Conservation (phyloP, 2,113 vertebrate species). For the Mesocricetus auratus region DNA sequence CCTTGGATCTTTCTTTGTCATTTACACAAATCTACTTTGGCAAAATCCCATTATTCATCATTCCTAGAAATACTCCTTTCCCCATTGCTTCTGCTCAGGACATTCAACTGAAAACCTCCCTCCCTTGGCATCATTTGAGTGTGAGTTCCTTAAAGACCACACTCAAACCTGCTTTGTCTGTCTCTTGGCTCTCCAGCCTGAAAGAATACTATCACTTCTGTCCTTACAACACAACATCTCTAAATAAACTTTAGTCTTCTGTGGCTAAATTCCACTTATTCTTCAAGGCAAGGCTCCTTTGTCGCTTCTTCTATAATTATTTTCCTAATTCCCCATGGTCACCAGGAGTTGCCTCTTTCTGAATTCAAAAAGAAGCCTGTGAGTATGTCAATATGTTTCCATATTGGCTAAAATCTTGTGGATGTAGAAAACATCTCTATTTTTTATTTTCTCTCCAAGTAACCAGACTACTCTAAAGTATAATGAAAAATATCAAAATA, state of each 20-base stretch:
- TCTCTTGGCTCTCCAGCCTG: neutral
- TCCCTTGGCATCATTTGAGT: neutral
- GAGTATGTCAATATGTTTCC: neutral
- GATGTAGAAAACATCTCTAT: neutral
- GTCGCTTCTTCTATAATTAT: neutral
- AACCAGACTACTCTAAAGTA: neutral
- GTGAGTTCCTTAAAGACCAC: neutral
- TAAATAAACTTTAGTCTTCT: neutral
- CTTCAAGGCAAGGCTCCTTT: neutral
- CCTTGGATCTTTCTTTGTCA: neutral
- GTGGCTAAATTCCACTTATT: neutral
- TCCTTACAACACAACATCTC: neutral
- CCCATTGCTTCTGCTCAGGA: neutral
- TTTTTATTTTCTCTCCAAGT: neutral
- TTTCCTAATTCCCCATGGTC: neutral
- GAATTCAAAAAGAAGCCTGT: neutral
- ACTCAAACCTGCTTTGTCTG: neutral
- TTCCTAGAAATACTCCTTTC: neutral
- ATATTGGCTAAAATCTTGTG: neutral
- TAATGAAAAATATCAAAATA: neutral
- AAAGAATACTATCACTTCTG: neutral
- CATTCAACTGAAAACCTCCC: neutral
- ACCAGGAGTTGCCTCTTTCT: too few species aligned
- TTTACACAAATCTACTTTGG: neutral
- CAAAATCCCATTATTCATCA: neutral